Evolutionary conservation across 2,113 vertebrate genomes (phyloP), one percentile per base, ranked within the genome.

Genomic region (Tricholaema leucomelas): DNA sequence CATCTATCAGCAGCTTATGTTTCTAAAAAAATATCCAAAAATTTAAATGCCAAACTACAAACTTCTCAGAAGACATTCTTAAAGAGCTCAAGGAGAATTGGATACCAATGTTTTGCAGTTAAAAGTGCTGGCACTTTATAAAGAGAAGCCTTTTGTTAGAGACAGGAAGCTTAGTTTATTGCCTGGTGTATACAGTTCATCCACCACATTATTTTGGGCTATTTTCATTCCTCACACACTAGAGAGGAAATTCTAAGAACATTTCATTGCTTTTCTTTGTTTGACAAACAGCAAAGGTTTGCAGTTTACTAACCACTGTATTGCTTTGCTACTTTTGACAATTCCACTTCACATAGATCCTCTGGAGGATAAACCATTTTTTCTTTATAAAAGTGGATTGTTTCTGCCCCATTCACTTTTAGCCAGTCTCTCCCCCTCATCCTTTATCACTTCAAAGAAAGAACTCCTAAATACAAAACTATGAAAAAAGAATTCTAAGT

Each of bases 171-270:
- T 94, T 90, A 83, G 78, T 87, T 95, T 95, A 85, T 94, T 94
- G 93, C 92, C 95, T 77, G 61, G 93, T 92, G 89, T 93, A 85
- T 82, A 94, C 93, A 89, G 95, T 92, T 97, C 67, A 35, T 85
- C 87, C 65, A 63, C 92, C 84, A 80, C 94, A 92, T 92, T 97
- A 96, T 96, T 97, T 94, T 95, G 33, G 55, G 87, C 64, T 95
- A 82, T 96, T 97, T 97, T 96, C 92, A 97, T 97, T 97, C 87
- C 89, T 94, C 77, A 82, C 69, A 73, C 61, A 85, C 92, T 52
- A 30, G 89, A 85, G 74, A 83, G 94, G 52, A 81, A 94, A 96
- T 95, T 95, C 93, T 93, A 91, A 85, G 96, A 94, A 87, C 52
- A 28, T 93, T 94, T 87, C 87, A 84, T 81, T 95, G 85, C 81